Percentiles rank a stretch among this genome's conserved stretches.
Conservation (phyloP, 2,113 vertebrate genomes). For the Oryzias curvinotus region DNA sequence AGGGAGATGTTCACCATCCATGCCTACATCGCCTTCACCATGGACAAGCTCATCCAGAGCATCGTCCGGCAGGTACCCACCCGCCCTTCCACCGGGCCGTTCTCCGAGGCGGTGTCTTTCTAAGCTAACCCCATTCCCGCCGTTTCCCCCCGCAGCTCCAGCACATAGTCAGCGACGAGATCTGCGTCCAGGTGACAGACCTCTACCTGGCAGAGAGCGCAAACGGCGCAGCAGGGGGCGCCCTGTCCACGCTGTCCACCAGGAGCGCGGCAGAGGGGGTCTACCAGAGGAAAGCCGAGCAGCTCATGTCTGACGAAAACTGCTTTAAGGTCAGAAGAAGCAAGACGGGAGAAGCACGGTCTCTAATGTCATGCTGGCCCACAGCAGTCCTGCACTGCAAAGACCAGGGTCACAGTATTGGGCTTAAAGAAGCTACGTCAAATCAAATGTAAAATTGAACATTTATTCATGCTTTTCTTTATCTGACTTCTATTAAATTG, state of each 20-base stretch:
- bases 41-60: conserved; percentile 99
- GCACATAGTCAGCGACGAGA: conserved; percentile 97
- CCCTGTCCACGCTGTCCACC: conserved; percentile 80
- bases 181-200: conserved; percentile 95
- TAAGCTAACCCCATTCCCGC: fast-evolving
- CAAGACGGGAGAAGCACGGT: neutral
- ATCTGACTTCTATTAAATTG: too few relatives aligned
- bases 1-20: conserved; percentile 99
- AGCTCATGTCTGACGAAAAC: conserved; percentile 97
- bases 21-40: conserved; percentile 96
- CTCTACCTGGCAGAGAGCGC: conserved; percentile 89
- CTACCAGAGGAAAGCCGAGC: conserved; percentile 92
- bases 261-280: conserved; percentile 77
- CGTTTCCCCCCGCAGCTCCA: conserved; percentile 81
- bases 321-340: conserved; percentile 88
- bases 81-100: neutral
- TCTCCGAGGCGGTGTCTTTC: neutral
- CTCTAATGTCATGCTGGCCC: neutral
- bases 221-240: conserved; percentile 84
- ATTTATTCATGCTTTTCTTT: too few relatives aligned
- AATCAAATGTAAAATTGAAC: too few relatives aligned
- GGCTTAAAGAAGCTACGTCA: too few relatives aligned
- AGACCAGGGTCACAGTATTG: too few relatives aligned
- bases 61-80: conserved; percentile 91
- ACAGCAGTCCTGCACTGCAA: too few relatives aligned